Base-by-base conservation (phyloP, 2,888 invertebrate genomes). In the Sceliomorpha sp. region DNA sequence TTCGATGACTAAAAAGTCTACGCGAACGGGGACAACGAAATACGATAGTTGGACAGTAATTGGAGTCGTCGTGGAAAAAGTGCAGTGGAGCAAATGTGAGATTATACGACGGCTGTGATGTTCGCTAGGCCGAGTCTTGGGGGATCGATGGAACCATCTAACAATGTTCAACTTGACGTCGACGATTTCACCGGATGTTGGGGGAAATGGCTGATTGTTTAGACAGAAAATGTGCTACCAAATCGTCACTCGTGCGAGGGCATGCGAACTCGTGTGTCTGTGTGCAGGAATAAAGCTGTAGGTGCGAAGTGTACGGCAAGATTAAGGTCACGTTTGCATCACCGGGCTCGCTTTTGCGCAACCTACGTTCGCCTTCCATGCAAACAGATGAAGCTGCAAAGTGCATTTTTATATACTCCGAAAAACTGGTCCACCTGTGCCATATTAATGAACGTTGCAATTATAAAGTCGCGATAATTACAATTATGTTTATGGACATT, bases 251-350 rank as follows among this genome's bases (percentile, higher is more conserved):
- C 20, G 20, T 20, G 20, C 20, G 5, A 20, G 32, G 8, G 12
- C 12, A 47, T 40, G 5, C 15, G 26, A 8, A 36, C n/a, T 34
- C 58, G 40, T 40, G 62, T 67, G 72, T 50, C 64, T 67, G 63
- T 51, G 64, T 50, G 75, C 47, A 64, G 17, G 50, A 59, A 73
- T 73, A 74, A 74, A 72, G 67, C 42, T 53, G 31, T 67, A 70
- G 70, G 72, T 75, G 59, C 62, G 47, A 72, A 75, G 73, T 66
- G 69, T 63, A 58, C 45, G 36, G 47, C 53, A 37, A 53, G 51
- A 72, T 72, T 64, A 66, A 69, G 64, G 63, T 48, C 55, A 47
- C 63, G 51, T 68, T 58, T 48, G 50, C 59, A 36, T 55, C 45
- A 39, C 56, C 51, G 58, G 59, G 60, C 50, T 60, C 29, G 42